Percentiles rank a stretch among this genome's conserved stretches.
Conservation (phyloP, 2,888 invertebrate genomes). For the Linnaemya tessellans region DNA sequence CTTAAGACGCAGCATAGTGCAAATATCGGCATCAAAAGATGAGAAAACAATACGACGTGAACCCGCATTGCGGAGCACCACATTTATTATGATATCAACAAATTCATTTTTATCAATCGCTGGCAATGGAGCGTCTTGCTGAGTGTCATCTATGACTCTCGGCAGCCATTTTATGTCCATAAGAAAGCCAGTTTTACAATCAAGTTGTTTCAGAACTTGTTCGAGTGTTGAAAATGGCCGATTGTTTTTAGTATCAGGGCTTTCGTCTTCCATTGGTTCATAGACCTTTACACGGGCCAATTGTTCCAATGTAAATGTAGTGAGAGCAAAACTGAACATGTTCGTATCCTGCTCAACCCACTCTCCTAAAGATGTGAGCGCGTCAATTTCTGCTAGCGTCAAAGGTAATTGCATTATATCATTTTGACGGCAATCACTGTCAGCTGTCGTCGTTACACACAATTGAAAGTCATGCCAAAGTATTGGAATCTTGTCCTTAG, state of each 20-base stretch:
- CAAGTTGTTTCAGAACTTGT: conserved; percentile 89
- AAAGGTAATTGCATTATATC: conserved; percentile 94
- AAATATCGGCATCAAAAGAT: conserved; percentile 96
- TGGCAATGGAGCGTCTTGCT: background rate
- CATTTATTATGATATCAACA: conserved; percentile 91
- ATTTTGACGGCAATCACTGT: conserved; percentile 86
- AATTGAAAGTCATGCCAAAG: conserved; percentile 95
- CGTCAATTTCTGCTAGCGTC: conserved; percentile 95
- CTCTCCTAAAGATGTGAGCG: conserved; percentile 84
- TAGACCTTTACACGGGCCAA: conserved; percentile 40
- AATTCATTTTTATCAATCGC: conserved; percentile 92
- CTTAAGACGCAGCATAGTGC: conserved; percentile 94
- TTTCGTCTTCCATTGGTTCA: conserved; percentile 77
- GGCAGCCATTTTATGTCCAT: conserved; percentile 98
- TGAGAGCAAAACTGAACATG: conserved; percentile 11
- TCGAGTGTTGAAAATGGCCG: conserved; percentile 94
- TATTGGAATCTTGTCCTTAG: conserved; percentile 95
- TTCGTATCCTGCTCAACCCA: background rate
- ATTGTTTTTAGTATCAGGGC: conserved; percentile 86
- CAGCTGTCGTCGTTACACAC: conserved; percentile 74
- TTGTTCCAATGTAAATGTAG: conserved; percentile 34
- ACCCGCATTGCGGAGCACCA: conserved; percentile 90
- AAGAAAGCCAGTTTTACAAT: conserved; percentile 94
- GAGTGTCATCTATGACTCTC: conserved; percentile 84
- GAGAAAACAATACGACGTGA: conserved; percentile 93